Evolutionary conservation across 2,113 vertebrate genomes (phyloP).

Genomic region (Atlantisia rogersi): DNA sequence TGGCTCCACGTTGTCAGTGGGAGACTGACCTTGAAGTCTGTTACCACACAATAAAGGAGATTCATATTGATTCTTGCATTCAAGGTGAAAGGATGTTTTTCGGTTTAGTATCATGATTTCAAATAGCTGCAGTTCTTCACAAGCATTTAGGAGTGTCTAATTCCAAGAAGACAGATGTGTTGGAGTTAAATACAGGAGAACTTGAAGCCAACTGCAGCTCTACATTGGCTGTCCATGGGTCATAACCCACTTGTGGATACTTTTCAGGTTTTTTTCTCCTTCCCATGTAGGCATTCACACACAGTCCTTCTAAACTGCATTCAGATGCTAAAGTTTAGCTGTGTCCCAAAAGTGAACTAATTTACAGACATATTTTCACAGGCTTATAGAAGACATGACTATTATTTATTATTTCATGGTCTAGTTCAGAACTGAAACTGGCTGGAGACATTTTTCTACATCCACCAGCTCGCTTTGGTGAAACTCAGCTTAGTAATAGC

Average conservation of each 20-base stretch:
- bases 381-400: neutral
- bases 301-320: neutral
- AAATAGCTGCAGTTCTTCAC: neutral
- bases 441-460: neutral
- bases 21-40: conserved; percentile 10
- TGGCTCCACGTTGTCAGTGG: neutral
- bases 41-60: neutral
- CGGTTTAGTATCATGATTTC: neutral
- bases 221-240: neutral
- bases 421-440: neutral
- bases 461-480: neutral
- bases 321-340: neutral
- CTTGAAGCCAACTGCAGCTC: neutral
- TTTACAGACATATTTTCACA: neutral
- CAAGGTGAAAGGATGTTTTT: neutral
- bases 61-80: neutral
- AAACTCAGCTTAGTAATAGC: neutral
- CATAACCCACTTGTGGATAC: neutral
- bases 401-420: neutral
- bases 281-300: neutral
- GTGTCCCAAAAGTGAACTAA: neutral
- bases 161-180: neutral
- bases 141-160: neutral
- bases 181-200: neutral
- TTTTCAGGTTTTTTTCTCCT: neutral